These are phyloP conservation scores for Dipus sagitta DNA, from an alignment of 2,797 vertebrate species.

Conservation along the genomic window DNA sequence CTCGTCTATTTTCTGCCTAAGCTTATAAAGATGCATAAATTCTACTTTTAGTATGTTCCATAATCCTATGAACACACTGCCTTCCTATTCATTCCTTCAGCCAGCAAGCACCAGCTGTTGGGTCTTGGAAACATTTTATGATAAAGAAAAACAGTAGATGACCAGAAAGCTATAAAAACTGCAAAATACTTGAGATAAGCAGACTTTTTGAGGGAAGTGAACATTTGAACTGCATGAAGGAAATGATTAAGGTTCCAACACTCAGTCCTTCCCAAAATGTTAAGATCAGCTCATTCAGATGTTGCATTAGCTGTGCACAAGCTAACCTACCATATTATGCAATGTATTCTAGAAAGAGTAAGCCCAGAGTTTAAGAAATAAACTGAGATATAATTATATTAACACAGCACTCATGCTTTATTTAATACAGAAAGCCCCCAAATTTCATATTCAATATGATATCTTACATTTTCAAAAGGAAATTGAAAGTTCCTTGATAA, in stretches of 20 bases:
- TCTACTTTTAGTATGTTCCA: slow-evolving; percentile 88
- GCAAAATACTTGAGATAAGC: slow-evolving; percentile 64
- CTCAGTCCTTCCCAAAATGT: slow-evolving; percentile 45
- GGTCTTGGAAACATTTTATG: slow-evolving; percentile 84
- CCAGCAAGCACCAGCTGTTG: slow-evolving; percentile 86
- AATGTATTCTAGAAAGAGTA: slow-evolving; percentile 82
- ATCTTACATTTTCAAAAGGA: slow-evolving; percentile 75
- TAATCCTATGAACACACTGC: slow-evolving; percentile 89
- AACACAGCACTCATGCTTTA: slow-evolving; percentile 79
- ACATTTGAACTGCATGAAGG: slow-evolving; percentile 77
- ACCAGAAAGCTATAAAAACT: slow-evolving; percentile 84
- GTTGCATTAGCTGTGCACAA: slow-evolving; percentile 65
- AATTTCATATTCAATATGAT: slow-evolving; percentile 65
- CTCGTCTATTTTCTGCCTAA: slow-evolving; percentile 94
- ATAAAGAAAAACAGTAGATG: slow-evolving; percentile 60
- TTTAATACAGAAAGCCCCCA: slow-evolving; percentile 68
- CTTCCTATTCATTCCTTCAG: slow-evolving; percentile 87
- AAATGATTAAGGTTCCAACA: slow-evolving; percentile 77
- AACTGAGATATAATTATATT: slow-evolving; percentile 84
- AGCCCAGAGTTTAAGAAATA: slow-evolving; percentile 82
- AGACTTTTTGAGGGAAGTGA: slow-evolving; percentile 73
- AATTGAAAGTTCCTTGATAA: slow-evolving; percentile 70
- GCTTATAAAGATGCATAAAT: slow-evolving; percentile 93
- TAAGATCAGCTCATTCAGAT: slow-evolving; percentile 70
- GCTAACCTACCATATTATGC: slow-evolving; percentile 80